A percentile compares a stretch with the other conserved stretches of the same genome.
Evolutionary conservation across 2,888 invertebrate species (phyloP).

Genomic region (Hymenopus coronatus): DNA sequence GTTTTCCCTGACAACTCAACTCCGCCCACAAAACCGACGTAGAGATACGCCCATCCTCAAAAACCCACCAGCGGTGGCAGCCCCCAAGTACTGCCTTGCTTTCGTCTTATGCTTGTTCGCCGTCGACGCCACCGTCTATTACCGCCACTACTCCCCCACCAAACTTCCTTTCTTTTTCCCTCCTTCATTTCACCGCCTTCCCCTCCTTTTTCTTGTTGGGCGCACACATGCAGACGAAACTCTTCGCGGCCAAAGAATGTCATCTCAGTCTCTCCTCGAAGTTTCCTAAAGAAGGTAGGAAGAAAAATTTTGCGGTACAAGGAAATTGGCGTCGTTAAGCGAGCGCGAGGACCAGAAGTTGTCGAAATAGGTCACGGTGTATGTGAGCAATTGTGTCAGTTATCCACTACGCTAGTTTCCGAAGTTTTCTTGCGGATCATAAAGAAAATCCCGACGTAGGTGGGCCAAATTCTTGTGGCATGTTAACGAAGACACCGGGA

Average conservation of each 20-base stretch:
- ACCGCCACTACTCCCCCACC: slow-evolving; percentile 18
- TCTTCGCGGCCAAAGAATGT: background rate
- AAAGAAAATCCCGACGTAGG: background rate
- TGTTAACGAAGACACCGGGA: background rate
- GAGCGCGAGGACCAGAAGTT: background rate
- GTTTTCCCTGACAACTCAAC: slow-evolving; percentile 31
- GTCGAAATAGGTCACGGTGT: background rate
- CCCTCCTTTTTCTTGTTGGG: background rate
- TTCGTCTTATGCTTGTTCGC: background rate
- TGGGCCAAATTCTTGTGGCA: background rate
- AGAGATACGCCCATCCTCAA: slow-evolving; percentile 33
- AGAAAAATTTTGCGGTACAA: background rate
- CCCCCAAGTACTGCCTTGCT: slow-evolving; percentile 16
- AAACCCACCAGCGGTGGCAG: slow-evolving; percentile 26
- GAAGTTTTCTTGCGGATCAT: background rate
- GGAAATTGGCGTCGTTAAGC: background rate
- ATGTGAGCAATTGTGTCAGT: background rate
- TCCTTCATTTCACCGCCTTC: background rate
- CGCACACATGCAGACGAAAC: background rate
- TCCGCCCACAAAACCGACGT: slow-evolving; percentile 32
- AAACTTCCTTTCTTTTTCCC: slow-evolving; percentile 16
- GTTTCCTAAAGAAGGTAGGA: slow-evolving; percentile 11
- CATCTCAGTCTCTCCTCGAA: background rate
- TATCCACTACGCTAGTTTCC: background rate
- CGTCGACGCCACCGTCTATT: background rate